Evolutionary conservation across 1,140 invertebrate genomes (phyloP).

Genomic region (Calosoma granatense): DNA sequence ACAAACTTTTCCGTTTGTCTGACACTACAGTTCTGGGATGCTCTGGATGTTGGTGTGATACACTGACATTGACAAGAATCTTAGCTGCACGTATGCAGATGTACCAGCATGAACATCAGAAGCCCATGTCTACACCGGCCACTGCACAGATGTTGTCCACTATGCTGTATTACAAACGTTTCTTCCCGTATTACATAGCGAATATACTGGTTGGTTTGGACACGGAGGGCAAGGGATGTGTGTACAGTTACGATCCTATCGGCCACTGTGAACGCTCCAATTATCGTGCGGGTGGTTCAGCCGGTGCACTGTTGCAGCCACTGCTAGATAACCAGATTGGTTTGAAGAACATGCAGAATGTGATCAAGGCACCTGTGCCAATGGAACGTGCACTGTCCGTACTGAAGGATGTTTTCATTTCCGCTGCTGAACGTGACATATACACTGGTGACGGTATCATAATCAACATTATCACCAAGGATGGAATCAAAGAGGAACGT

Average conservation of each 20-base stretch:
- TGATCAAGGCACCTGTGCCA: constrained; percentile 43
- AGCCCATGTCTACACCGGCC: constrained; percentile 84
- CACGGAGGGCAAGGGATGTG: constrained; percentile 79
- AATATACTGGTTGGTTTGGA: constrained; percentile 89
- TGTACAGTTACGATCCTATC: constrained; percentile 95
- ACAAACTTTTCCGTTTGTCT: constrained; percentile 74
- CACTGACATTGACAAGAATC: constrained; percentile 81
- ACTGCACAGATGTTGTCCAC: constrained; percentile 92
- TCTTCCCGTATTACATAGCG: constrained; percentile 97
- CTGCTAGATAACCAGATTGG: constrained; percentile 87
- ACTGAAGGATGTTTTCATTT: constrained; percentile 92
- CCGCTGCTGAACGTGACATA: constrained; percentile 94
- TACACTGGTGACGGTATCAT: constrained; percentile 88
- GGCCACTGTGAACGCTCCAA: constrained; percentile 78
- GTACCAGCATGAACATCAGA: constrained; percentile 93
- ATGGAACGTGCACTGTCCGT: constrained; percentile 73
- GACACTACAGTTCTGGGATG: constrained; percentile 75
- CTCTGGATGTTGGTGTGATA: constrained; percentile 96
- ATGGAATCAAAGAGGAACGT: constrained; percentile 63
- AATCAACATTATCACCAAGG: constrained; percentile 84
- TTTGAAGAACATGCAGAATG: constrained; percentile 69
- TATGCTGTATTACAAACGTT: constrained; percentile 92
- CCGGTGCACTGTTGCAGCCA: constrained; percentile 68
- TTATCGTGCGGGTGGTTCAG: constrained; percentile 78
- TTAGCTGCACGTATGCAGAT: constrained; percentile 83